phyloP scores from a whole-genome alignment of 2,113 vertebrate genomes.

The Oryzias melastigma region DNA sequence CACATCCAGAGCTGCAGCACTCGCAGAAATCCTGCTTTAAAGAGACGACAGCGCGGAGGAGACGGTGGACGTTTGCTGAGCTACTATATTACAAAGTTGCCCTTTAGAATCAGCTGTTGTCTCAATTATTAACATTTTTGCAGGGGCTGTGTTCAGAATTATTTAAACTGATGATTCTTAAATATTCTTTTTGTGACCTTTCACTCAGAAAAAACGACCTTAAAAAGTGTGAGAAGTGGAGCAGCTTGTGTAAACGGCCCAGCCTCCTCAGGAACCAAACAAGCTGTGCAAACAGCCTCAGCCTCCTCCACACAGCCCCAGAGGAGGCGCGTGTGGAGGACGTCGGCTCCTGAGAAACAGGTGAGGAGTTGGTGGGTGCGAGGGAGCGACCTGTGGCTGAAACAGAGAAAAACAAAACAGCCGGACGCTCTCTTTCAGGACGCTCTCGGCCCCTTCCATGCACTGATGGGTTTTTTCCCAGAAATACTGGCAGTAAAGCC shows the following conservation, averaged over 20 bases:
- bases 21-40: too few species aligned
- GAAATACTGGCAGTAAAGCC: conserved; percentile 29
- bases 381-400: conserved; percentile 68
- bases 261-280: conserved; percentile 46
- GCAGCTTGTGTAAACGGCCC: conserved; percentile 71
- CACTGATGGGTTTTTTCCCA: conserved; percentile 47
- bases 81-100: too few species aligned
- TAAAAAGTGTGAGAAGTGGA: conserved; percentile 63
- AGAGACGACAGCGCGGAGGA: too few species aligned
- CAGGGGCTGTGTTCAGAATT: too few species aligned
- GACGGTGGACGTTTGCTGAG: too few species aligned
- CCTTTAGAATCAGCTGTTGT: too few species aligned
- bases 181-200: conserved; percentile 10
- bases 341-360: conserved; percentile 69
- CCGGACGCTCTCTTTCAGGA: conserved; percentile 2
- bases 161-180: too few species aligned
- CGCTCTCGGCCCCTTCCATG: conserved; percentile 37
- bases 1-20: too few species aligned
- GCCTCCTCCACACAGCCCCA: conserved; percentile 1
- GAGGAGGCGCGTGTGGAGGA: conserved; percentile 26
- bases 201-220: conserved; percentile 10
- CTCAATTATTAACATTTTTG: too few species aligned
- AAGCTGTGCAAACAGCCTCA: conserved; percentile 71
- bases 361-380: conserved; percentile 48
- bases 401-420: conserved; percentile 67